A percentile compares a stretch with the other conserved stretches of the same genome.
phyloP scores from a whole-genome alignment of 2,888 invertebrate genomes.

The Hydroisotoma schaefferi region DNA sequence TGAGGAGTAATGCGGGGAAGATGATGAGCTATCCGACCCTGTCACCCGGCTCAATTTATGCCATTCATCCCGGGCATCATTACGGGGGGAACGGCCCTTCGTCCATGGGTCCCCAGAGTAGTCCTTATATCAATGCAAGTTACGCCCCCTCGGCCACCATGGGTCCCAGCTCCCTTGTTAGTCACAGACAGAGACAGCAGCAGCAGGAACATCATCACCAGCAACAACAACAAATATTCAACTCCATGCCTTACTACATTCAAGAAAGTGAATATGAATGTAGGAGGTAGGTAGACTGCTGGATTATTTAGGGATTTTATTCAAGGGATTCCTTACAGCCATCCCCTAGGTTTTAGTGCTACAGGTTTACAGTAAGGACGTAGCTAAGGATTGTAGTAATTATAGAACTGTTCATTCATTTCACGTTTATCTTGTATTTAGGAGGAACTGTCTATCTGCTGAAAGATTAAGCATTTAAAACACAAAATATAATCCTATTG shows the following conservation, averaged over 20 bases:
- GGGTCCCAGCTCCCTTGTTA: constrained; percentile 29
- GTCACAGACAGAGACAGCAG: constrained; percentile 16
- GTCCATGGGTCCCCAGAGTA: constrained; percentile 32
- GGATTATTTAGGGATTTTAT: neutral
- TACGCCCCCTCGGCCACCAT: constrained; percentile 30
- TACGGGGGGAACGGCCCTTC: constrained; percentile 28
- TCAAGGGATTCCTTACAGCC: too few relatives aligned
- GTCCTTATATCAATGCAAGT: constrained; percentile 32
- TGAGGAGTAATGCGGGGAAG: constrained; percentile 22
- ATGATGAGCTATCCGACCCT: constrained; percentile 29
- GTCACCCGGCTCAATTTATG: constrained; percentile 35
- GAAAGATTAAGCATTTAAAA: too few relatives aligned
- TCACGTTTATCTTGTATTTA: too few relatives aligned
- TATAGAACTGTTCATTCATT: too few relatives aligned
- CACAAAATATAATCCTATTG: too few relatives aligned
- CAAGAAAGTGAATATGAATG: constrained; percentile 46
- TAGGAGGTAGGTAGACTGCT: constrained; percentile 23
- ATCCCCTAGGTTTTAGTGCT: too few relatives aligned
- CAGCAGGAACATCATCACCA: constrained; percentile 32
- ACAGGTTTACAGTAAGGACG: too few relatives aligned
- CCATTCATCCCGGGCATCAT: constrained; percentile 28
- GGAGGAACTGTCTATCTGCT: too few relatives aligned
- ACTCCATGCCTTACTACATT: constrained; percentile 45
- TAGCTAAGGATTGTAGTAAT: too few relatives aligned
- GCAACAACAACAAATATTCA: constrained; percentile 40